A percentile compares a stretch with the other conserved stretches of the same genome.
Conservation (phyloP, 2,797 vertebrate species). For the Lepilemur septentrionalis region DNA sequence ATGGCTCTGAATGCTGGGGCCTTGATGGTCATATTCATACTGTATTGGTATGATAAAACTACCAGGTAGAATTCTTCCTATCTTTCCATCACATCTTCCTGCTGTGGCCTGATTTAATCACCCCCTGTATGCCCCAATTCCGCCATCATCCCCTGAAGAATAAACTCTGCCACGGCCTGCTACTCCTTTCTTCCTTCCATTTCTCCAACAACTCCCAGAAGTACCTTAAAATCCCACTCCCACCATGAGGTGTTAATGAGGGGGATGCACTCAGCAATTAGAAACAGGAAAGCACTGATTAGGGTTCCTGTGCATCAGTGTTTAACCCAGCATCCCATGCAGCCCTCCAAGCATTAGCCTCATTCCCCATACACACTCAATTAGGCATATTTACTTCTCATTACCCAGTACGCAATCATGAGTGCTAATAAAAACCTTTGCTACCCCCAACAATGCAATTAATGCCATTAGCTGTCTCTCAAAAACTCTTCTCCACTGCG, state of each 20-base stretch:
- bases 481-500: neutral
- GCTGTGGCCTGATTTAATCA: neutral
- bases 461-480: conserved; percentile 66
- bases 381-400: conserved; percentile 71
- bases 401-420: conserved; percentile 62
- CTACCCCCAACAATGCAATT: conserved; percentile 70
- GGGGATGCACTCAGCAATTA: conserved; percentile 21
- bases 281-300: conserved; percentile 28
- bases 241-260: conserved; percentile 17
- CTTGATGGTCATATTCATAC: rapidly evolving
- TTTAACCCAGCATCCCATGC: conserved; percentile 59
- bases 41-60: neutral
- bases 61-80: neutral
- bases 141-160: neutral
- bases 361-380: conserved; percentile 57
- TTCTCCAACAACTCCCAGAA: conserved; percentile 4
- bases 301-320: conserved; percentile 10
- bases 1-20: neutral
- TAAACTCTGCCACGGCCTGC: neutral
- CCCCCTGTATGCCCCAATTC: neutral
- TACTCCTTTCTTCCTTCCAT: neutral
- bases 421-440: conserved; percentile 69
- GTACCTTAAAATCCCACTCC: conserved; percentile 46
- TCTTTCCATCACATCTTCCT: neutral
- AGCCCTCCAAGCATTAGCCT: conserved; percentile 64